A percentile compares a stretch with the other conserved stretches of the same genome.
These are phyloP conservation scores for Chrysolophus pictus DNA, from an alignment of 2,797 vertebrate genomes.

Conservation along the genomic window DNA sequence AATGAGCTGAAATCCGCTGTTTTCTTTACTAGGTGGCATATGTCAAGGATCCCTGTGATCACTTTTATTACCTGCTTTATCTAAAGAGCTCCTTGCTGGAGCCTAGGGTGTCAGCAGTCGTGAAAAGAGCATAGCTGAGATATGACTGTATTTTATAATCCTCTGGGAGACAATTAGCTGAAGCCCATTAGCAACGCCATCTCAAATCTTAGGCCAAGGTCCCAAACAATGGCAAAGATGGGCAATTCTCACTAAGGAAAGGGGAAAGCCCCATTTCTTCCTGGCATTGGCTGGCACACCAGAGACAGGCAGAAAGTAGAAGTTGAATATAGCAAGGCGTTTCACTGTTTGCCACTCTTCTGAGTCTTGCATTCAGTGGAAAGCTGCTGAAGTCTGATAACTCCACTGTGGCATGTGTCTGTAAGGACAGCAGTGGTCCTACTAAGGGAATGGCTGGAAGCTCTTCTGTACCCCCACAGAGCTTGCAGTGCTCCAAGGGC, in stretches of 20 bases:
- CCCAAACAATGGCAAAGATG: background rate
- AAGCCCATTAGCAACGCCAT: background rate
- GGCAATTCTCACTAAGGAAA: background rate
- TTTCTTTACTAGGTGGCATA: conserved; percentile 37
- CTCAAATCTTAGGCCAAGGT: background rate
- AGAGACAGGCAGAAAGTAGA: background rate
- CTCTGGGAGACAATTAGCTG: conserved; percentile 22
- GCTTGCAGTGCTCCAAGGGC: background rate
- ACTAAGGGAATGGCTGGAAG: background rate
- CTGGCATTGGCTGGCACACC: accelerated
- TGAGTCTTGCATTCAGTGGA: background rate
- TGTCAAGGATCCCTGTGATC: conserved; percentile 59
- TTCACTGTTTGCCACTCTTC: background rate
- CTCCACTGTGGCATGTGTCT: background rate
- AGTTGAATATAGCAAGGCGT: background rate
- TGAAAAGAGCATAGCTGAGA: conserved; percentile 14
- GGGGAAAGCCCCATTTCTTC: background rate
- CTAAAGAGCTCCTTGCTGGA: conserved; percentile 58
- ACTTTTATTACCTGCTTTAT: conserved; percentile 60
- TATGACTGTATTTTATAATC: background rate
- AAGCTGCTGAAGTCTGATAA: background rate
- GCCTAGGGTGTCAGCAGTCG: background rate
- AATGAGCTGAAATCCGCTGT: conserved; percentile 41
- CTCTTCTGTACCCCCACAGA: background rate
- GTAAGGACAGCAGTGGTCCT: background rate